These are phyloP conservation scores for Heliothis virescens DNA, from an alignment of 1,140 invertebrate genomes.

Conservation along the genomic window DNA sequence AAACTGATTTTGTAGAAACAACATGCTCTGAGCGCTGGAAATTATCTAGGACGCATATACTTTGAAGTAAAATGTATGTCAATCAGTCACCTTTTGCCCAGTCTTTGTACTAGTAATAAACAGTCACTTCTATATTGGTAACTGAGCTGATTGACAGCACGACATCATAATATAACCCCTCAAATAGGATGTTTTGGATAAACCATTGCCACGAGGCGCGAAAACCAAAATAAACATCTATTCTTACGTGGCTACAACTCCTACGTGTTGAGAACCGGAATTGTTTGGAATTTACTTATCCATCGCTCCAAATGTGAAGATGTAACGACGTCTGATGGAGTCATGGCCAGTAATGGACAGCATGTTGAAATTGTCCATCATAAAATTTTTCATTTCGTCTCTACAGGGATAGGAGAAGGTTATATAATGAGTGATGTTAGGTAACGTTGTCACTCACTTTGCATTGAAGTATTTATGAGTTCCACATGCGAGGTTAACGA, in stretches of 20 bases:
- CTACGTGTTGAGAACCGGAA: slow-evolving; percentile 3
- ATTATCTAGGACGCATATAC: background rate
- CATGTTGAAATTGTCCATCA: background rate
- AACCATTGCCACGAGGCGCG: slow-evolving; percentile 51
- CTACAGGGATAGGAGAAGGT: slow-evolving; percentile 28
- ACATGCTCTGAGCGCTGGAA: background rate
- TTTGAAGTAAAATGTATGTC: background rate
- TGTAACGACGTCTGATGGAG: background rate
- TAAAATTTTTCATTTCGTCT: slow-evolving; percentile 6
- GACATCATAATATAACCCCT: slow-evolving; percentile 39
- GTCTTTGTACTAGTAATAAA: background rate
- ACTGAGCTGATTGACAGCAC: slow-evolving; percentile 36
- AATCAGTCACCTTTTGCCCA: background rate
- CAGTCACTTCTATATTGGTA: slow-evolving; percentile 21
- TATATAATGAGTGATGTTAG: slow-evolving; percentile 44
- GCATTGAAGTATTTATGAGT: slow-evolving; percentile 50
- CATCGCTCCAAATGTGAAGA: slow-evolving; percentile 22
- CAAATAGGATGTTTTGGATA: slow-evolving; percentile 56
- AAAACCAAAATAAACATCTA: slow-evolving; percentile 56
- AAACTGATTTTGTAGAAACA: no score
- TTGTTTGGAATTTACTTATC: background rate
- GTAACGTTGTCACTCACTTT: slow-evolving; percentile 46
- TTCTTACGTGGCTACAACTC: slow-evolving; percentile 46
- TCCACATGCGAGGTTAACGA: slow-evolving; percentile 28
- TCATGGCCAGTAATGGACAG: slow-evolving; percentile 21